Evolutionary conservation across 2,113 vertebrate genomes (phyloP).

Genomic region (Neoarius graeffei): DNA sequence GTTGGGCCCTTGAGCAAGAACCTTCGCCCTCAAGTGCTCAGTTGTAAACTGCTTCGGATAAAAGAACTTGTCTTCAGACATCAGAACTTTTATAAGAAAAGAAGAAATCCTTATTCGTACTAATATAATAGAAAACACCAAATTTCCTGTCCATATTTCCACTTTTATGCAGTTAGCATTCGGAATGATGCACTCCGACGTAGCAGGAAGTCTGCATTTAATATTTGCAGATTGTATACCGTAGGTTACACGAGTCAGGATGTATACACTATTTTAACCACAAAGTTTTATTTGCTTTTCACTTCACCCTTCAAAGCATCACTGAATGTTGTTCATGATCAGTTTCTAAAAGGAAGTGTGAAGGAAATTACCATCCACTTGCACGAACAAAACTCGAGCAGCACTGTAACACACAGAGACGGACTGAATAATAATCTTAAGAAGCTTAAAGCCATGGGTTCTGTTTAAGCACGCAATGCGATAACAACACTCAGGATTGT

Average conservation of each 20-base stretch:
- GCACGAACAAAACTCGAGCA: not conserved
- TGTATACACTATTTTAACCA: not conserved
- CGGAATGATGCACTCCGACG: too few relatives aligned
- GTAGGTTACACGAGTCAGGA: too few relatives aligned
- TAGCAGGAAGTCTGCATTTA: not conserved
- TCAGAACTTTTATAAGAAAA: too few relatives aligned
- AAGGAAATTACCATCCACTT: not conserved
- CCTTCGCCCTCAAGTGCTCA: not conserved
- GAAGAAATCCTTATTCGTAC: too few relatives aligned
- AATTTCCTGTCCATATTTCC: too few relatives aligned
- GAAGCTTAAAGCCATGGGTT: not conserved
- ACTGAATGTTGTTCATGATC: not conserved
- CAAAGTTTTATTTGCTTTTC: too few relatives aligned
- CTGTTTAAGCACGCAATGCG: not conserved
- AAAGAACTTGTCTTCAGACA: too few relatives aligned
- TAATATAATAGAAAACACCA: too few relatives aligned
- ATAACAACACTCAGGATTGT: not conserved
- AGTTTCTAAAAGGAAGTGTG: not conserved
- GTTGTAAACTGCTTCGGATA: too few relatives aligned
- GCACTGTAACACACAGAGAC: not conserved
- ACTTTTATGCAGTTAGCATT: too few relatives aligned
- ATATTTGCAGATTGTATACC: not conserved
- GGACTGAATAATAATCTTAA: not conserved
- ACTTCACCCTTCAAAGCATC: too few relatives aligned
- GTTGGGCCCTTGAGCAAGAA: too few relatives aligned